phyloP scores from a whole-genome alignment of 2,888 invertebrate genomes.

The Lagria hirta region DNA sequence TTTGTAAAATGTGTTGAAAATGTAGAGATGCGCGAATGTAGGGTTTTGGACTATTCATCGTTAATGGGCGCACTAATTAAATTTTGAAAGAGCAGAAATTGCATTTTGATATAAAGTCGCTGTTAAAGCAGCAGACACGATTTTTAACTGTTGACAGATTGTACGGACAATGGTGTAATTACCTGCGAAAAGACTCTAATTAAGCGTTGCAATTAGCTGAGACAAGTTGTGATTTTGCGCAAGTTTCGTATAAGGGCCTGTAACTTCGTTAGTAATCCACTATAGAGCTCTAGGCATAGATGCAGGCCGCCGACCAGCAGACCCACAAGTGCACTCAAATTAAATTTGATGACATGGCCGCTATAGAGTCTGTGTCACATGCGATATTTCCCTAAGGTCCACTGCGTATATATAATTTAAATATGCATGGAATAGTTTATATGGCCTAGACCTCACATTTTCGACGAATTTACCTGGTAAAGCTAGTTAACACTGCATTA shows the following conservation, averaged over 20 bases:
- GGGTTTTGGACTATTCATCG: too few species aligned
- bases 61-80: too few species aligned
- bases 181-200: constrained; percentile 22
- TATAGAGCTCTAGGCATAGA: constrained; percentile 11
- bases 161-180: constrained; percentile 21
- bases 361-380: constrained; percentile 21
- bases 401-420: constrained; percentile 25
- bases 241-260: constrained; percentile 17
- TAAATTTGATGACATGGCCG: constrained; percentile 33
- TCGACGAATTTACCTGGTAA: constrained; percentile 10
- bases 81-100: too few species aligned
- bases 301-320: constrained; percentile 16
- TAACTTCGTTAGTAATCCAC: constrained; percentile 24
- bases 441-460: constrained; percentile 8
- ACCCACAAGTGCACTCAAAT: constrained; percentile 35
- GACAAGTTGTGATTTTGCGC: constrained; percentile 19
- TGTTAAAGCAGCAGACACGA: too few species aligned
- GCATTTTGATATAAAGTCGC: too few species aligned
- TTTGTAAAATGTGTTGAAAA: too few species aligned
- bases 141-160: constrained; percentile 14
- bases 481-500: constrained; percentile 14
- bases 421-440: constrained; percentile 17
- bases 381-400: constrained; percentile 26
- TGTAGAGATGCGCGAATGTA: too few species aligned
- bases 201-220: constrained; percentile 22